Percentiles rank a stretch among this genome's conserved stretches.
phyloP scores from a whole-genome alignment of 2,113 vertebrate species.

The Trochalopteron elliotii region DNA sequence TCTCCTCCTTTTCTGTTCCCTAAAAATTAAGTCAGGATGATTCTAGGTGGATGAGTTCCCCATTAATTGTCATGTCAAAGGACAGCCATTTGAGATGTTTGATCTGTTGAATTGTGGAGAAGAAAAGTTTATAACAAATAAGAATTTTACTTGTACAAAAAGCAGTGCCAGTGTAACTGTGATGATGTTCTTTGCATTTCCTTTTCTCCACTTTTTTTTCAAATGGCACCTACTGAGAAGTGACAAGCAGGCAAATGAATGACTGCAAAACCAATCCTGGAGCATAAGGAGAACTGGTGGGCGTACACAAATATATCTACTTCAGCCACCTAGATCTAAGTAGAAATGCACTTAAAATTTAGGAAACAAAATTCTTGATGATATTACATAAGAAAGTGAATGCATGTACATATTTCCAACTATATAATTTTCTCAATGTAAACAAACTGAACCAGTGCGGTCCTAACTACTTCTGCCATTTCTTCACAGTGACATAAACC shows the following conservation, averaged over 20 bases:
- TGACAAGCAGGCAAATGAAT: accelerated
- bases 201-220: not conserved
- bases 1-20: not conserved
- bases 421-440: not conserved
- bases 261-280: not conserved
- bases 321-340: not conserved
- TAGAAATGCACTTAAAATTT: not conserved
- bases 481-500: not conserved
- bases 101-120: not conserved
- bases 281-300: not conserved
- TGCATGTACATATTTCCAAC: not conserved
- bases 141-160: not conserved
- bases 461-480: not conserved
- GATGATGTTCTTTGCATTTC: accelerated
- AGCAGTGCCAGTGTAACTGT: not conserved
- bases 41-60: not conserved
- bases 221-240: not conserved
- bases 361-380: not conserved
- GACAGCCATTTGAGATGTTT: not conserved
- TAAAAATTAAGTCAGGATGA: not conserved
- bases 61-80: not conserved
- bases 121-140: not conserved
- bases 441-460: not conserved
- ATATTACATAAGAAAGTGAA: not conserved
- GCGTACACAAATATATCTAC: not conserved